phyloP scores from a whole-genome alignment of 2,113 vertebrate species.

The Ophiodon elongatus region DNA sequence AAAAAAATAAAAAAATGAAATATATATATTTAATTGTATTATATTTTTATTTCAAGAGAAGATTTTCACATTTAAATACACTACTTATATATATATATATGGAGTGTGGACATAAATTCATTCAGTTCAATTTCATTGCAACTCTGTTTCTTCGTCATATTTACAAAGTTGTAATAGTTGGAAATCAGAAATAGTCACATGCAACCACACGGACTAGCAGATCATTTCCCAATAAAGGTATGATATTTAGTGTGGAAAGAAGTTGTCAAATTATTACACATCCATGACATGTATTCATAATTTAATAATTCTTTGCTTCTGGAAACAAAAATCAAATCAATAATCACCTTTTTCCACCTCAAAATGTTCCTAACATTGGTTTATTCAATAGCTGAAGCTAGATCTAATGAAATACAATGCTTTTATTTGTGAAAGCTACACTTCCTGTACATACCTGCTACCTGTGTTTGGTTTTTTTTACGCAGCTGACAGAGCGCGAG shows the following conservation, averaged over 20 bases:
- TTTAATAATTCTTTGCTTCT: not conserved
- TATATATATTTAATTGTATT: too few species aligned
- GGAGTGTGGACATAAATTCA: not conserved
- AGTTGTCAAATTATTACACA: not conserved
- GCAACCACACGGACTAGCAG: too few species aligned
- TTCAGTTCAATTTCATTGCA: not conserved
- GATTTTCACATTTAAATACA: too few species aligned
- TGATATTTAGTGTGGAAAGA: not conserved
- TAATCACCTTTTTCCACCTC: not conserved
- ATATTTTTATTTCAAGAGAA: too few species aligned
- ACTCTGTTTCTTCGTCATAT: not conserved
- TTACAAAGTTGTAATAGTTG: not conserved
- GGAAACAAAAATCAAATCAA: not conserved
- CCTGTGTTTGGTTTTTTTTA: slow-evolving; percentile 29
- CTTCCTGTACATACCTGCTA: not conserved
- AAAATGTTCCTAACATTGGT: not conserved
- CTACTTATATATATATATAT: not conserved
- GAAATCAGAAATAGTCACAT: too few species aligned
- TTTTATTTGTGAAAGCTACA: slow-evolving; percentile 44
- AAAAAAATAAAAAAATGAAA: too few species aligned
- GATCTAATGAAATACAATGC: not conserved
- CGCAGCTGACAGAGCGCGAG: slow-evolving; percentile 27
- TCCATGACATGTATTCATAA: not conserved
- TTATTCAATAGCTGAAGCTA: not conserved
- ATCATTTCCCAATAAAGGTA: not conserved